phyloP scores from a whole-genome alignment of 37 sponge, comb jelly and placozoan genomes.

The Ephydatia muelleri region DNA sequence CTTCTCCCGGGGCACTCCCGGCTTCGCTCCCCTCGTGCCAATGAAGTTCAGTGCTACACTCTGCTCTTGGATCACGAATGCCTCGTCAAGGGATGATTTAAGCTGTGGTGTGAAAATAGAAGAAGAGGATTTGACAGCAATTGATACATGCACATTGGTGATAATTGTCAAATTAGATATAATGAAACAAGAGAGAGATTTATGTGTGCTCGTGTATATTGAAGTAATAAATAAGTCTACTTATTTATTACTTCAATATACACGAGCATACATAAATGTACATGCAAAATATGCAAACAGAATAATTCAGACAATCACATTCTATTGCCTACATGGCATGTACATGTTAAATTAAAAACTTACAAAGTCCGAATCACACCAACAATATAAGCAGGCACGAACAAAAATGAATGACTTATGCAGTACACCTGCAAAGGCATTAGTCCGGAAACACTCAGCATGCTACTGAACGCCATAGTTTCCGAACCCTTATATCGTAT shows the following conservation, averaged over 20 bases:
- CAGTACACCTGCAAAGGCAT: neutral
- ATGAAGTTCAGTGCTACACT: constrained; percentile 98
- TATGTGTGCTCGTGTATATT: no score
- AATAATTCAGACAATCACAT: neutral
- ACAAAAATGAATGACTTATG: no score
- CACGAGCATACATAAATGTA: neutral
- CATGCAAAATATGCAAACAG: neutral
- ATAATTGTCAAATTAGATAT: neutral
- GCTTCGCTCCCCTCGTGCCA: constrained; percentile 94
- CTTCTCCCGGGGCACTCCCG: constrained; percentile 95
- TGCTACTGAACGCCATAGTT: no score
- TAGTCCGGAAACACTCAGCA: no score
- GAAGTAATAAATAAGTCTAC: no score
- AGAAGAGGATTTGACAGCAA: neutral
- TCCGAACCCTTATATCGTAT: no score
- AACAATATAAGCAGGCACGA: no score
- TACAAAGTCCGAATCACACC: no score
- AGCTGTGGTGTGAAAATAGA: constrained; percentile 48
- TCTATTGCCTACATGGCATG: neutral
- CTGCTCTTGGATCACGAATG: constrained; percentile 99
- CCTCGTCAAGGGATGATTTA: constrained; percentile 99
- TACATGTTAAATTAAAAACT: neutral
- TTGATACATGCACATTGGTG: neutral
- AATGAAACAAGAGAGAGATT: no score
- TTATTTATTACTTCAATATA: no score